These are phyloP conservation scores for Caenorhabditis afra DNA, from an alignment of 2,888 invertebrate genomes.

Conservation along the genomic window DNA sequence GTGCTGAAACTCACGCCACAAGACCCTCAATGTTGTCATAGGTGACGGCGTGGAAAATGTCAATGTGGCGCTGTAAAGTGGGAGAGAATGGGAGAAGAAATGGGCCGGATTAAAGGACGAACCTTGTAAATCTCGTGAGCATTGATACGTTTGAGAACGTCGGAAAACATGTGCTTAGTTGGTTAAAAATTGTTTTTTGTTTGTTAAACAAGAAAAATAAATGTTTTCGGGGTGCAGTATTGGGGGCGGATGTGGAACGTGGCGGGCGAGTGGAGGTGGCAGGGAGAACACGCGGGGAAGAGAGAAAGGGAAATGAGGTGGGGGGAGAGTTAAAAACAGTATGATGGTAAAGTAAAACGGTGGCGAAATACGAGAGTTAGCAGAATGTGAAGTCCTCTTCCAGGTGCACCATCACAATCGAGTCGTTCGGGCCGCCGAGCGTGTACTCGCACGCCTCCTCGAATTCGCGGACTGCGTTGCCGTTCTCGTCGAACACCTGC, in stretches of 20 bases:
- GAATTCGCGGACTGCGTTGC: neutral
- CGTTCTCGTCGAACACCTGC: neutral
- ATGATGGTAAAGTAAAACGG: too few species aligned
- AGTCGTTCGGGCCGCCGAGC: neutral
- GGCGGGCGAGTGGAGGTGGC: too few species aligned
- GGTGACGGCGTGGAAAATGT: conserved; percentile 47
- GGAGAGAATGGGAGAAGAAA: neutral
- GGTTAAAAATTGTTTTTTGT: too few species aligned
- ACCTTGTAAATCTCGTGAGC: conserved; percentile 50
- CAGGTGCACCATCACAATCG: neutral
- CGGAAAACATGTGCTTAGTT: conserved; percentile 38
- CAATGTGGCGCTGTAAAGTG: conserved; percentile 32
- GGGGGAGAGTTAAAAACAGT: too few species aligned
- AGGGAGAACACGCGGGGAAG: too few species aligned
- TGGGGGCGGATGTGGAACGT: too few species aligned
- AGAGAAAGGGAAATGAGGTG: too few species aligned
- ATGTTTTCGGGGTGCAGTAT: too few species aligned
- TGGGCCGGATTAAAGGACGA: neutral
- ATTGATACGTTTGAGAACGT: conserved; percentile 42
- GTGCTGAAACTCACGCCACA: conserved; percentile 23
- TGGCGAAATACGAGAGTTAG: too few species aligned
- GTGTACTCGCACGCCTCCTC: neutral
- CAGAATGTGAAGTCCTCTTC: conserved; percentile 3
- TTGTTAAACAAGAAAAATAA: too few species aligned
- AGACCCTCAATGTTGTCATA: conserved; percentile 52